Percentiles rank a stretch among this genome's conserved stretches.
Conservation (phyloP, 2,113 vertebrate genomes). For the Galbula dea region DNA sequence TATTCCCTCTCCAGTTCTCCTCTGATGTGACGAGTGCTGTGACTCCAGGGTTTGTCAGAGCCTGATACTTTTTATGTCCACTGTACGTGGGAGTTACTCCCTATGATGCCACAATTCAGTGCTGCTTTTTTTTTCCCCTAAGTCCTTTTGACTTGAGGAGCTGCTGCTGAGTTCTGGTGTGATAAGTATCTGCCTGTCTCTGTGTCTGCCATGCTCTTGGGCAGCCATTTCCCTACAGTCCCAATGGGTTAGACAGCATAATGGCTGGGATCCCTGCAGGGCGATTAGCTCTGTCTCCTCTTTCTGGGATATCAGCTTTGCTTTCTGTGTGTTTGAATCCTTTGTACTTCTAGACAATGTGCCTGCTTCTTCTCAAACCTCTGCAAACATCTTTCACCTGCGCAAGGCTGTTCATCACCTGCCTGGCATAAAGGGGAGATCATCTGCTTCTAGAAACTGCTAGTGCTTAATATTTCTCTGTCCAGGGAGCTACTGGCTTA, state of each 20-base stretch:
- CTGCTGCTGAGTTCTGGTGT: neutral
- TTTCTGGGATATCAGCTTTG: neutral
- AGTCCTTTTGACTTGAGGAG: neutral
- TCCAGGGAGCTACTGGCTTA: neutral
- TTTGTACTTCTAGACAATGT: neutral
- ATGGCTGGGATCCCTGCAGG: neutral
- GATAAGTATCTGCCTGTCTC: neutral
- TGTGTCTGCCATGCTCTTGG: neutral
- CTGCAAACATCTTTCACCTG: neutral
- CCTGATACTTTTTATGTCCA: neutral
- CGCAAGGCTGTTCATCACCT: neutral
- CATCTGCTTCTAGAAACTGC: neutral
- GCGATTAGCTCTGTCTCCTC: neutral
- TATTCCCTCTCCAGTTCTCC: neutral
- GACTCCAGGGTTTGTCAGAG: neutral
- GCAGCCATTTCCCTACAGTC: neutral
- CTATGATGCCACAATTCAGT: neutral
- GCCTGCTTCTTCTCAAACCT: neutral
- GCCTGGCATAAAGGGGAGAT: neutral
- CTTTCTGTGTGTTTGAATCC: neutral
- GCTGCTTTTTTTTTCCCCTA: neutral
- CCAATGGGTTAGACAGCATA: fast-evolving
- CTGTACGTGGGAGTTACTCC: neutral
- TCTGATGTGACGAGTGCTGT: neutral
- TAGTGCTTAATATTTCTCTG: neutral